Conservation (phyloP, 1,140 invertebrate species). For the Drosophila ambigua region DNA sequence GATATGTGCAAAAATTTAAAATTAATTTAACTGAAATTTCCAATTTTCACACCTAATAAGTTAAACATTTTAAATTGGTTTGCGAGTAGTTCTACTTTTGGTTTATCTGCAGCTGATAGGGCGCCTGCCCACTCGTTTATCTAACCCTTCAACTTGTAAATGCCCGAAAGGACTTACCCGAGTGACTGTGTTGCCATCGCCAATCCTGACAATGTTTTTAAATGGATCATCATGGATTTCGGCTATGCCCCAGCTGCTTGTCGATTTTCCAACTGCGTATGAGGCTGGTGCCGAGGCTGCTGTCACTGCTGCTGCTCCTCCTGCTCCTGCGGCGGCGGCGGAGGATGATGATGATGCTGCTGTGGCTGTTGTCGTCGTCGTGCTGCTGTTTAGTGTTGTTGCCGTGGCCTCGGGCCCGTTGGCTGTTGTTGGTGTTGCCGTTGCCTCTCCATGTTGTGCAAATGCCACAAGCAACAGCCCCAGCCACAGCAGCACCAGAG, state of each 20-base stretch:
- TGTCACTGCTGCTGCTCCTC: slow-evolving; percentile 3
- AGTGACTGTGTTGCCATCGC: slow-evolving; percentile 73
- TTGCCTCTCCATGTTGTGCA: slow-evolving; percentile 84
- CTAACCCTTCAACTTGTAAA: neutral
- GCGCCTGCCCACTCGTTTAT: too few relatives aligned
- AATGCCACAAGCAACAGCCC: slow-evolving; percentile 53
- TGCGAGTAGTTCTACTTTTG: too few relatives aligned
- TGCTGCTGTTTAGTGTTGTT: slow-evolving; percentile 40
- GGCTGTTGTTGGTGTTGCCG: slow-evolving; percentile 70
- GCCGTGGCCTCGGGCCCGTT: slow-evolving; percentile 84
- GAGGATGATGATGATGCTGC: slow-evolving; percentile 31
- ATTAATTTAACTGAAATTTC: neutral
- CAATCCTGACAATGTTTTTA: slow-evolving; percentile 70
- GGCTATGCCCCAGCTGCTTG: slow-evolving; percentile 26
- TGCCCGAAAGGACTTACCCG: slow-evolving; percentile 52
- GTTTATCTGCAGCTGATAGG: too few relatives aligned
- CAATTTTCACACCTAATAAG: neutral
- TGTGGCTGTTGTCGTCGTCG: slow-evolving; percentile 36
- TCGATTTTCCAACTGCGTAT: slow-evolving; percentile 28
- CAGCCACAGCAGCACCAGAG: slow-evolving; percentile 41
- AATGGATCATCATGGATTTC: slow-evolving; percentile 51
- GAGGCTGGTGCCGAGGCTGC: slow-evolving; percentile 25
- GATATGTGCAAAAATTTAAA: neutral
- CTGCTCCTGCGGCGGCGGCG: slow-evolving; percentile 9
- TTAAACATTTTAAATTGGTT: too few relatives aligned